Conservation (phyloP, 1,140 invertebrate species). For the Ceratosolen solmsi region DNA sequence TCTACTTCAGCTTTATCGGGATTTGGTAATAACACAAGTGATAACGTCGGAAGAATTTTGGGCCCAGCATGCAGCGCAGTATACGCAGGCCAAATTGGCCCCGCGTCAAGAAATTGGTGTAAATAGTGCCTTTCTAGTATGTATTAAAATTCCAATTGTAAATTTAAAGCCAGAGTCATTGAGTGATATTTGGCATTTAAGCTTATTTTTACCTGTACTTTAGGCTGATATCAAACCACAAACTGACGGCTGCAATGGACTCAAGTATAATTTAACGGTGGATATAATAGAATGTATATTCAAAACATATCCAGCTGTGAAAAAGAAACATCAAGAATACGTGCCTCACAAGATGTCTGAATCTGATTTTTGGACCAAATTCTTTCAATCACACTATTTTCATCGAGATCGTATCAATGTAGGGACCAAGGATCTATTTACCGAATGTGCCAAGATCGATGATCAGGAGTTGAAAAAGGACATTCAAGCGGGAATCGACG, state of each 20-base stretch:
- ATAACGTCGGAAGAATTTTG: slow-evolving; percentile 97
- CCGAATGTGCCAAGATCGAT: slow-evolving; percentile 96
- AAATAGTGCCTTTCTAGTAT: slow-evolving; percentile 72
- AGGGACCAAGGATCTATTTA: slow-evolving; percentile 94
- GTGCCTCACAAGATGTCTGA: slow-evolving; percentile 97
- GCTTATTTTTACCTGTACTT: slow-evolving; percentile 53
- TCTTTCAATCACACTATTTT: slow-evolving; percentile 99
- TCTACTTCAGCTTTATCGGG: slow-evolving; percentile 89
- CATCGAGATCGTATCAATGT: slow-evolving; percentile 94
- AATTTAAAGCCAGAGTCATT: too few species aligned
- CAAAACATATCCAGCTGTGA: slow-evolving; percentile 98
- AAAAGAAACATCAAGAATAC: slow-evolving; percentile 96
- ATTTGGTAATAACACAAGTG: slow-evolving; percentile 94
- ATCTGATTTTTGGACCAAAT: slow-evolving; percentile 98
- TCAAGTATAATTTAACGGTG: slow-evolving; percentile 97
- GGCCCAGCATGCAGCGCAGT: slow-evolving; percentile 87
- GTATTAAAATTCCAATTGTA: slow-evolving; percentile 36
- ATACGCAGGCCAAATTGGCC: slow-evolving; percentile 82
- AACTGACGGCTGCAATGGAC: slow-evolving; percentile 96
- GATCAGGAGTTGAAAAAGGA: slow-evolving; percentile 90
- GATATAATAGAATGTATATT: slow-evolving; percentile 99
- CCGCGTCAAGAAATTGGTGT: slow-evolving; percentile 87
- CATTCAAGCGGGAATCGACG: slow-evolving; percentile 83
- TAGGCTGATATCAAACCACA: slow-evolving; percentile 96
- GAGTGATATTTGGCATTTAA: too few species aligned